These are phyloP conservation scores for Musca domestica DNA, from an alignment of 1,140 invertebrate species.

Conservation along the genomic window DNA sequence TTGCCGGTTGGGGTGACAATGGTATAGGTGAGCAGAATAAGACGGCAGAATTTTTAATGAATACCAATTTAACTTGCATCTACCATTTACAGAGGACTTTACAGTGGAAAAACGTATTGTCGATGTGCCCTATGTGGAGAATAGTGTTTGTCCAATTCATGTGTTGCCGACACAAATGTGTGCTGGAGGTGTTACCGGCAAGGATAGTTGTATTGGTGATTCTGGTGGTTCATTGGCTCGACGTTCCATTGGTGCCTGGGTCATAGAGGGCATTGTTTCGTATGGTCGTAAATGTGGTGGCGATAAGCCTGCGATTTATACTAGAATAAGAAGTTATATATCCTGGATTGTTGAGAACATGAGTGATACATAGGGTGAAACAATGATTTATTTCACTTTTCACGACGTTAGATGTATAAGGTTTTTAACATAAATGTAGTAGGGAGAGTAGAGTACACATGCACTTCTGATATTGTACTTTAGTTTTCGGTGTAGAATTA, in stretches of 20 bases:
- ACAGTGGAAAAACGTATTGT: conserved; percentile 59
- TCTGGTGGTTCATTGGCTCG: conserved; percentile 64
- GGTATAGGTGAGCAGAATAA: conserved; percentile 1
- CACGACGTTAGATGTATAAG: no score
- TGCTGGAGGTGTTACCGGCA: conserved; percentile 56
- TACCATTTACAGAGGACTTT: conserved; percentile 44
- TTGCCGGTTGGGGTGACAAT: conserved; percentile 69
- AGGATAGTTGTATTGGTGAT: conserved; percentile 63
- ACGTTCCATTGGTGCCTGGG: conserved; percentile 44
- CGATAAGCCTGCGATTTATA: conserved; percentile 54
- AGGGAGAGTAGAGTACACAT: no score
- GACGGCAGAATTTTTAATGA: conserved; percentile 43
- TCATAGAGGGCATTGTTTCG: conserved; percentile 56
- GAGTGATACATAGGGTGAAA: not conserved
- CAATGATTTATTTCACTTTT: no score
- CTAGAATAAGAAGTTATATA: conserved; percentile 45
- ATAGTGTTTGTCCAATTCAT: conserved; percentile 46
- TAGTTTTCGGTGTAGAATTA: no score
- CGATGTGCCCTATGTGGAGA: conserved; percentile 53
- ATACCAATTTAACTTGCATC: conserved; percentile 57
- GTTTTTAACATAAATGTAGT: no score
- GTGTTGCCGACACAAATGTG: conserved; percentile 53
- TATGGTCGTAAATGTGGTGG: conserved; percentile 53
- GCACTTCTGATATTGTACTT: no score
- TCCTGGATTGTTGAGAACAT: conserved; percentile 48